Base-by-base conservation (phyloP, 2,888 invertebrate species). In the Capitulum mitella region DNA sequence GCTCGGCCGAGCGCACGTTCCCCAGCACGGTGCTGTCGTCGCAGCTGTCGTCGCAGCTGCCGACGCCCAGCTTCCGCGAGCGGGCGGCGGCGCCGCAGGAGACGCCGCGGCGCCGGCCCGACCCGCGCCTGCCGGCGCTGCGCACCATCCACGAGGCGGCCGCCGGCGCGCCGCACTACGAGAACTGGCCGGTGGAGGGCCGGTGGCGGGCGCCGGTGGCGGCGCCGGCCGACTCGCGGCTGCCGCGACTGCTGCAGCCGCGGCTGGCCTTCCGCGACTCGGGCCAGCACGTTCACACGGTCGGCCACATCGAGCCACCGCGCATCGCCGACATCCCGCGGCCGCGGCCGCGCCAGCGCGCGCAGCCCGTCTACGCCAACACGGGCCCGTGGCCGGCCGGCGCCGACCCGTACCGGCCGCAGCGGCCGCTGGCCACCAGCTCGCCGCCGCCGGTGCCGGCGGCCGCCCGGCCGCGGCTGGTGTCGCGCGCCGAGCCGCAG, bases 121-220 rank as follows among this genome's bases (percentile, higher is more conserved):
- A 91, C 77, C 91, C 91, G 84, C 92, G 92, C 84, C 85, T 92
- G 84, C 92, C 92, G 3, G 90, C 91, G 14, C 85, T 91, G 80
- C 88, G 90, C 79, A 90, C 91, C 79, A 91, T 92, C 78, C 92
- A 92, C 84, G 91, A 82, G 74, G 81, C 82, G 74, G 78, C 82
- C 46, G 43, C 14, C 16, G 14, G 26, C 12, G 14, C 16, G 29
- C 75, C 43, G 12, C 64, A 40, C 40, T 70, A 51, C 91, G 83
- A 91, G 91, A 83, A 89, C 90, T n/a, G 86, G 88, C 78, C 86
- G 88, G 78, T 84, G 82, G 43, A 79, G 86, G 82, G 87, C 87
- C 82, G 88, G 86, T 58, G 80, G 79, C 77, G 79, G 54, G 75
- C 48, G 70, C n/a, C 81, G 40, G 64, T 76, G 76, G 64, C 78